Evolutionary conservation across 2,797 vertebrate genomes (phyloP), one percentile per base, ranked within the genome.

Genomic region (Anomalospiza imberbis): DNA sequence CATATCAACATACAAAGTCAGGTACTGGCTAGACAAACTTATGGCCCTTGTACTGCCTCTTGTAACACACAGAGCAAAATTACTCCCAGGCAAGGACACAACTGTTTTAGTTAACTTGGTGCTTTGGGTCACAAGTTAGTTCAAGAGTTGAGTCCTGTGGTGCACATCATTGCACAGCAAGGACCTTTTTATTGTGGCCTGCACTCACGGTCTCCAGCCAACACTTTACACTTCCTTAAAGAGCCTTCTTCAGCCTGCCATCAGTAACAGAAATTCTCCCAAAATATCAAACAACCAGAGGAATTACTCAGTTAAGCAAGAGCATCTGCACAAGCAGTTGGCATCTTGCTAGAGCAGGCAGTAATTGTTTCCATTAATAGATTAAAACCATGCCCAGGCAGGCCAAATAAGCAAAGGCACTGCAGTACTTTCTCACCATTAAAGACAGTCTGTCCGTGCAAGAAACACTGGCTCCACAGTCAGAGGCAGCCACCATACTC

Each of bases 321-420:
- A 72, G 47, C 70, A 87, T 67, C 83, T 70, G 66, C 54, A 32
- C 14, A 88, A 89, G 93, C 82, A 95, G 76, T 45, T 94, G 91
- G 73, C 89, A 40, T 89, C 91, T 91, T 0, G 0, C 66, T 92
- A 19, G 2, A 85, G 79, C 22, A 48, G 51, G 76, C 93, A 84
- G 62, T 34, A 93, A 93, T 31, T 93, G 79, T 91, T 96, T 80
- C 95, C 94, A 92, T 95, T 88, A 95, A 94, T 85, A 97, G 92
- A 91, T 71, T 45, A 54, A 78, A 91, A 89, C 20, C 51, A 63
- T 70, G 85, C 62, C 55, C 71, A 86, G 55, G 76, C 6, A 0
- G 51, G 68, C 78, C 87, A 93, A 93, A 94, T 19, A 73, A 89
- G 84, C 87, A 71, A 80, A 88, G 75, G 61, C 34, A 71, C 70